Conservation (phyloP, 2,797 vertebrate genomes). For the Malacoctenus gilli region DNA sequence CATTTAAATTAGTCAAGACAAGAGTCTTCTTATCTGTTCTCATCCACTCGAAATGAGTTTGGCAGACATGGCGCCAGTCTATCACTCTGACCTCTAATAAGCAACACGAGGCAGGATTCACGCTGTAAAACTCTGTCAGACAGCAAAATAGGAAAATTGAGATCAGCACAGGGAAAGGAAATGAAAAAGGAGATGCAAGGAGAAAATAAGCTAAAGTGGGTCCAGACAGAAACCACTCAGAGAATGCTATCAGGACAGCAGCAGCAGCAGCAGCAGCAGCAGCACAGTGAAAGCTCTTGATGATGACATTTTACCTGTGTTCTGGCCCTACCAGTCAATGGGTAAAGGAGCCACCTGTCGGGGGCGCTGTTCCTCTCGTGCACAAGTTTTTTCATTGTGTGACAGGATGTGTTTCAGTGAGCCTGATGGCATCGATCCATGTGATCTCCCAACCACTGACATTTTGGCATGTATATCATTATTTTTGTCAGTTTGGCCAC, state of each 20-base stretch:
- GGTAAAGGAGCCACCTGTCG: no score
- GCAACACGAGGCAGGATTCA: slow-evolving; percentile 26
- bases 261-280: slow-evolving; percentile 13
- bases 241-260: no score
- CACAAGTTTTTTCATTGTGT: no score
- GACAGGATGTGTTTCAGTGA: no score
- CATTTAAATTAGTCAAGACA: slow-evolving; percentile 41
- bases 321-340: no score
- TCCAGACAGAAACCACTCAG: background rate
- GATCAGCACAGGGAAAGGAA: slow-evolving; percentile 6
- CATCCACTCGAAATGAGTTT: slow-evolving; percentile 23
- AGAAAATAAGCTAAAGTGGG: slow-evolving; percentile 9
- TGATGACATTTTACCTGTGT: slow-evolving; percentile 7
- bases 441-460: no score
- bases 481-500: no score
- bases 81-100: slow-evolving; percentile 27
- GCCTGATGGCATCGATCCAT: no score
- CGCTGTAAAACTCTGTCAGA: slow-evolving; percentile 20
- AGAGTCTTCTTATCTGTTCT: slow-evolving; percentile 23
- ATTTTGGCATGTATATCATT: no score
- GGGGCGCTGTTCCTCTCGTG: no score
- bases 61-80: slow-evolving; percentile 11
- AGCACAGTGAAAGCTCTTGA: slow-evolving; percentile 16
- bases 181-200: slow-evolving; percentile 1
- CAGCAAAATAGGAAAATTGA: slow-evolving; percentile 3